A percentile compares a stretch with the other conserved stretches of the same genome.
These are phyloP conservation scores for Merodon equestris DNA, from an alignment of 2,888 invertebrate genomes.

Conservation along the genomic window DNA sequence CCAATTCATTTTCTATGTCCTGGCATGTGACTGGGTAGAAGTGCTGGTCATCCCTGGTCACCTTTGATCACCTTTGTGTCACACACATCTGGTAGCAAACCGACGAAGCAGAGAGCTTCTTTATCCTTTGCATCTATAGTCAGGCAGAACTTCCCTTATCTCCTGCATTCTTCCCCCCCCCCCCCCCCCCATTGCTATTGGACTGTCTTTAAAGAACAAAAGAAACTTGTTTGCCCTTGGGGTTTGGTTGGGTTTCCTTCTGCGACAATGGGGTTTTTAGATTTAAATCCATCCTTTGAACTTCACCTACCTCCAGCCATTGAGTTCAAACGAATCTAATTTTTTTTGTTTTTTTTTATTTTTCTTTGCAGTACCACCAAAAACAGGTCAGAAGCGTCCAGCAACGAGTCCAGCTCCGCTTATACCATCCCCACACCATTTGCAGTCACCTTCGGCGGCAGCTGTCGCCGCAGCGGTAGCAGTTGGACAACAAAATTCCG, in stretches of 20 bases:
- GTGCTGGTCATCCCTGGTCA: slow-evolving; percentile 24
- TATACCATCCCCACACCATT: slow-evolving; percentile 77
- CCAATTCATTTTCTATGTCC: slow-evolving; percentile 29
- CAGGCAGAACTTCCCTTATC: too few relatives aligned
- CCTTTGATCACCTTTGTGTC: slow-evolving; percentile 27
- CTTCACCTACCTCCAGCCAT: background rate
- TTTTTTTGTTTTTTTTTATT: slow-evolving; percentile 24
- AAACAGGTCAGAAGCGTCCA: slow-evolving; percentile 78
- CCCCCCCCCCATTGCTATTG: too few relatives aligned
- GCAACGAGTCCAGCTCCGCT: slow-evolving; percentile 78
- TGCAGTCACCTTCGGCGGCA: slow-evolving; percentile 75
- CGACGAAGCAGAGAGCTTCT: background rate
- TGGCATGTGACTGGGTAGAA: background rate
- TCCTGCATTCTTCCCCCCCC: too few relatives aligned
- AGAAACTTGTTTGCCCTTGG: too few relatives aligned
- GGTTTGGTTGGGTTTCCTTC: too few relatives aligned
- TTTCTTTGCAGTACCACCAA: slow-evolving; percentile 77
- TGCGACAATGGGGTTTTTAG: too few relatives aligned
- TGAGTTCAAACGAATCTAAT: background rate
- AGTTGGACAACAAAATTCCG: slow-evolving; percentile 59
- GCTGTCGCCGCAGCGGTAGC: slow-evolving; percentile 67
- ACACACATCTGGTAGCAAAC: slow-evolving; percentile 20
- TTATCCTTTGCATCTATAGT: background rate
- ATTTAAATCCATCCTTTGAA: too few relatives aligned
- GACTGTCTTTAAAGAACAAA: too few relatives aligned